Percentiles rank a stretch among this genome's conserved stretches.
These are phyloP conservation scores for Synergus japonicus DNA, from an alignment of 2,888 invertebrate species.

Conservation along the genomic window DNA sequence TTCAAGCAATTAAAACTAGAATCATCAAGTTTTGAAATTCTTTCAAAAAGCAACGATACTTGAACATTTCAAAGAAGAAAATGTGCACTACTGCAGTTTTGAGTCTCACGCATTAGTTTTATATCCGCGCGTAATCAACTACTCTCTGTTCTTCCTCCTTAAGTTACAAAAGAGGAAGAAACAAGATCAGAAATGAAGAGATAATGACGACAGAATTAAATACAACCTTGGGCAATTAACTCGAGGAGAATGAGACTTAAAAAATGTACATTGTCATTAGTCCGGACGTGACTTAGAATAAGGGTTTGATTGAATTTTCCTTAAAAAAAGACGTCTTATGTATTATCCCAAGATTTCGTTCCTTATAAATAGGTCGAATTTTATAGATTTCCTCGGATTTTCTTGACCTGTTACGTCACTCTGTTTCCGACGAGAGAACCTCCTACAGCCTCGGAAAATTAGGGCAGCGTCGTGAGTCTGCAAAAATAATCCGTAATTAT, in stretches of 20 bases:
- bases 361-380: not conserved
- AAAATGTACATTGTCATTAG: slow-evolving; percentile 22
- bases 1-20: not conserved
- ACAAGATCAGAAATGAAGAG: slow-evolving; percentile 21
- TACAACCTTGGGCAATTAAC: slow-evolving; percentile 33
- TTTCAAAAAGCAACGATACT: not conserved
- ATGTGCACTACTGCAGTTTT: slow-evolving; percentile 1
- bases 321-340: not conserved
- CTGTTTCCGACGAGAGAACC: slow-evolving; percentile 11
- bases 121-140: not conserved
- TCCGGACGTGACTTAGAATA: slow-evolving; percentile 4
- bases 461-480: slow-evolving; percentile 37
- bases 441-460: slow-evolving; percentile 3
- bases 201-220: slow-evolving; percentile 30
- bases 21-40: not conserved
- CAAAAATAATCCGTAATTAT: slow-evolving; percentile 25
- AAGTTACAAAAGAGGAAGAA: not conserved
- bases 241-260: not conserved
- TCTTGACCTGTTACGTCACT: slow-evolving; percentile 16
- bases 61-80: slow-evolving; percentile 1
- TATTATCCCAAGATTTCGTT: not conserved
- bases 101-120: not conserved
- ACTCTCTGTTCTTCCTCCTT: not conserved
- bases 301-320: not conserved
- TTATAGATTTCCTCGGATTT: slow-evolving; percentile 10